Percentiles rank a stretch among this genome's conserved stretches.
phyloP scores from a whole-genome alignment of 2,888 invertebrate genomes.

The Diarsia mendica region DNA sequence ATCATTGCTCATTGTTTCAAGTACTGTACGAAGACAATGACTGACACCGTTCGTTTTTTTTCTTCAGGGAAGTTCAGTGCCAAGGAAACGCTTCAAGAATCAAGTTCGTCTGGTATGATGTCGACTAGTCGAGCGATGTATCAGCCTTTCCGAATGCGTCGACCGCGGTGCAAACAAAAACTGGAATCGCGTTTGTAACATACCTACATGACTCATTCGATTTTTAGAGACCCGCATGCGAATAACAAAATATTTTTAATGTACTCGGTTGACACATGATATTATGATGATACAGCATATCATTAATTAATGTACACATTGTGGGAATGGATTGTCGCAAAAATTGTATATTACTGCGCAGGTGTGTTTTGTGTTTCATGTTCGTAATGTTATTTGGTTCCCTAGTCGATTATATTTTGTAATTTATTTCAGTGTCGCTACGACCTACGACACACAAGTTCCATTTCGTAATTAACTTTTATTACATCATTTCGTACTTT shows the following conservation, averaged over 20 bases:
- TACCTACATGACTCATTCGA: constrained; percentile 58
- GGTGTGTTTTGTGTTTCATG: constrained; percentile 39
- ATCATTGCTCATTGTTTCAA: constrained; percentile 72
- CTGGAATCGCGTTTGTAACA: constrained; percentile 42
- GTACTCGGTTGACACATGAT: constrained; percentile 8
- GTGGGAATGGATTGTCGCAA: constrained; percentile 13
- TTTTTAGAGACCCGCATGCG: constrained; percentile 41
- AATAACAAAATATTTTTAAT: constrained; percentile 21
- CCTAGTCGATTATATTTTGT: constrained; percentile 53
- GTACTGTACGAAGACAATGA: constrained; percentile 69
- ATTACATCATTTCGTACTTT: constrained; percentile 47
- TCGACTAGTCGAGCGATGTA: constrained; percentile 40
- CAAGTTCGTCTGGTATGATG: constrained; percentile 35
- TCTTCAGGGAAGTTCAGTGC: constrained; percentile 62
- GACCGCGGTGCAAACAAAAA: constrained; percentile 45
- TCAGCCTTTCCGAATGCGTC: constrained; percentile 33
- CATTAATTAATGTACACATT: constrained; percentile 24
- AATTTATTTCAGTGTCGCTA: constrained; percentile 46
- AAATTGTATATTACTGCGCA: constrained; percentile 30
- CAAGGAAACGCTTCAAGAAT: constrained; percentile 61
- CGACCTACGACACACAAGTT: constrained; percentile 37
- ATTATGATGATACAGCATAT: not conserved
- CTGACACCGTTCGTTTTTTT: constrained; percentile 69
- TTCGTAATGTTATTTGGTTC: constrained; percentile 46
- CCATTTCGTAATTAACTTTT: constrained; percentile 61